Percentiles rank a stretch among this genome's conserved stretches.
Evolutionary conservation across 2,797 vertebrate species (phyloP).

Genomic region (Phalloptychus januarius): DNA sequence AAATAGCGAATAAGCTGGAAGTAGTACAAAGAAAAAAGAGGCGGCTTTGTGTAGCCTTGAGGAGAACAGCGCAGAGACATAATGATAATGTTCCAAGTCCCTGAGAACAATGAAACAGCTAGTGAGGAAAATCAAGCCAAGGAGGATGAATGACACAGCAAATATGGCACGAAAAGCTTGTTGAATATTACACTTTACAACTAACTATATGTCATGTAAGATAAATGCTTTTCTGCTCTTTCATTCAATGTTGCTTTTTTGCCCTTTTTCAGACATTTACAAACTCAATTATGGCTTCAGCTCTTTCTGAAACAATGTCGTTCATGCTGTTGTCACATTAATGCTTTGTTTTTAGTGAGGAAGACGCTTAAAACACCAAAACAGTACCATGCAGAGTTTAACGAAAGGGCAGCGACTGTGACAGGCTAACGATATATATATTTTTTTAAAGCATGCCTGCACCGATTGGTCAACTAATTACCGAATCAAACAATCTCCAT

Average conservation of each 20-base stretch:
- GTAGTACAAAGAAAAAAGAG: constrained; percentile 32
- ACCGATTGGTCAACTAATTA: not conserved
- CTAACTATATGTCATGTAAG: constrained; percentile 42
- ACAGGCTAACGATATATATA: too few relatives aligned
- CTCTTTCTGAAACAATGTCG: not conserved
- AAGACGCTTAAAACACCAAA: not conserved
- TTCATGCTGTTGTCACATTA: not conserved
- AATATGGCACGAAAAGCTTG: constrained; percentile 43
- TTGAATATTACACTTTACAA: constrained; percentile 45
- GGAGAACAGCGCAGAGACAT: constrained; percentile 63
- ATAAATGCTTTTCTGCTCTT: constrained; percentile 34
- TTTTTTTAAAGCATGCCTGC: not conserved
- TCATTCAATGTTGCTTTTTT: constrained; percentile 18
- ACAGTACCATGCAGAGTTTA: not conserved
- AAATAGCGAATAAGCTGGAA: constrained; percentile 70
- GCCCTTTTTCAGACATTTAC: constrained; percentile 16
- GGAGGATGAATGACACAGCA: constrained; percentile 48
- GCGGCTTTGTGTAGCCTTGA: constrained; percentile 65
- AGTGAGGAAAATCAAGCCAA: constrained; percentile 36
- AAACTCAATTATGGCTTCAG: constrained; percentile 30
- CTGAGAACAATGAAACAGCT: constrained; percentile 53
- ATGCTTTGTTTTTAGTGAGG: not conserved
- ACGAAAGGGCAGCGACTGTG: too few relatives aligned
- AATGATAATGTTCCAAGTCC: constrained; percentile 64
- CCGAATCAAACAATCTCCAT: too few relatives aligned